phyloP scores from a whole-genome alignment of 2,113 vertebrate genomes.

The Odocoileus hemionus region DNA sequence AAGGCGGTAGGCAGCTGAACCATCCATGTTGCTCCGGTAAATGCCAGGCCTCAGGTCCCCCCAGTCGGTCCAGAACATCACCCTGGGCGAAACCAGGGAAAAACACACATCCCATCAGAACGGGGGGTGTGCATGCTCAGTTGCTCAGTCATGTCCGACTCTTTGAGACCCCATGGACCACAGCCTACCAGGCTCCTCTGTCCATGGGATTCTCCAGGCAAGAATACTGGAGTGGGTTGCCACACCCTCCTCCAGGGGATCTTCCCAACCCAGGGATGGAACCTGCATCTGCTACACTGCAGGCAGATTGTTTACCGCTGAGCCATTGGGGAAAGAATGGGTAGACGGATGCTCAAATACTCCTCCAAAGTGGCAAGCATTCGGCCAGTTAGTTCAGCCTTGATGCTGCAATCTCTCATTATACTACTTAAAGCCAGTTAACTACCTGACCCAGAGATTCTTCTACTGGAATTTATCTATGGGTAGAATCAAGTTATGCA shows the following conservation, averaged over 20 bases:
- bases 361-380: background rate
- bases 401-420: no score
- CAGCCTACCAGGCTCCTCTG: background rate
- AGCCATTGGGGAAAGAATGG: background rate
- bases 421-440: background rate
- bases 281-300: background rate
- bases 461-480: background rate
- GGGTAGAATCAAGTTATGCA: background rate
- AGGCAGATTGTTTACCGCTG: background rate
- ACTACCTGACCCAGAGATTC: background rate
- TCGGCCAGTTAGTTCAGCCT: background rate
- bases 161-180: background rate
- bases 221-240: background rate
- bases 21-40: slow-evolving; percentile 94
- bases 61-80: slow-evolving; percentile 99
- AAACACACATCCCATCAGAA: background rate
- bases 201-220: background rate
- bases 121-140: background rate
- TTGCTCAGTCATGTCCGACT: background rate
- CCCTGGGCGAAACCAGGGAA: slow-evolving; percentile 73
- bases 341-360: background rate
- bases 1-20: slow-evolving; percentile 84
- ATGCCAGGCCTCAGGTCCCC: slow-evolving; percentile 91
- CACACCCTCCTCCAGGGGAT: background rate
- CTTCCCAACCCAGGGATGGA: background rate